Base-by-base conservation (phyloP, 2,888 invertebrate species). In the Volucella inflata region DNA sequence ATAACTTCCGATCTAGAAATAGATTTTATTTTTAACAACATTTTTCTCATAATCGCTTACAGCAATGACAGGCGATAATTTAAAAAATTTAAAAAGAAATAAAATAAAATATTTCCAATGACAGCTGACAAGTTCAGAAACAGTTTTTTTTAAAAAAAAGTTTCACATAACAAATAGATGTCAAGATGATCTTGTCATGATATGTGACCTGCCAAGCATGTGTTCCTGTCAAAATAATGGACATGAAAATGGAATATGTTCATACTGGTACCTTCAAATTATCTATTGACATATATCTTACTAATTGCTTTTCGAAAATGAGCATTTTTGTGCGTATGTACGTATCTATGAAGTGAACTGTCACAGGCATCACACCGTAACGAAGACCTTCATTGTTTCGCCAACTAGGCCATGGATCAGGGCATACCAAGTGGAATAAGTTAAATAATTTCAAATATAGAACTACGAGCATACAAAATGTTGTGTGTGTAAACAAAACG, bases 371-470 rank as follows among this genome's bases (percentile, higher is more conserved):
- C 6, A 46, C 70, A 59, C 48, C 59, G 38, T n/a, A 82, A 57
- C 42, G 78, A 12, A 65, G 82, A 87, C 87, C 87, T 87, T 87
- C 81, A 87, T 78, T 82, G 30, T 87, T 72, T 82, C 77, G 87
- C 87, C 87, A 87, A 87, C 87, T 87, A 82, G 87, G 87, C 82
- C 87, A 87, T 87, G 87, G 72, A 82, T 77, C 82, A 87, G 82
- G 74, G 81, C 87, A 82, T 75, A 74, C 74, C 65, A 50, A 76
- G 44, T 38, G 59, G 46, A 77, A 81, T 77, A 76, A 81, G 65
- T 71, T 62, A 57, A 76, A 83, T 79, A 62, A 76, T 78, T 84
- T 80, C 71, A 50, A 65, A 80, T 62, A 65, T 51, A 36, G 50
- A 21, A 65, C 60, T 51, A 40, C 57, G 48, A 42, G 64, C 55